phyloP scores from a whole-genome alignment of 2,113 vertebrate species.

The Stigmatopora nigra region DNA sequence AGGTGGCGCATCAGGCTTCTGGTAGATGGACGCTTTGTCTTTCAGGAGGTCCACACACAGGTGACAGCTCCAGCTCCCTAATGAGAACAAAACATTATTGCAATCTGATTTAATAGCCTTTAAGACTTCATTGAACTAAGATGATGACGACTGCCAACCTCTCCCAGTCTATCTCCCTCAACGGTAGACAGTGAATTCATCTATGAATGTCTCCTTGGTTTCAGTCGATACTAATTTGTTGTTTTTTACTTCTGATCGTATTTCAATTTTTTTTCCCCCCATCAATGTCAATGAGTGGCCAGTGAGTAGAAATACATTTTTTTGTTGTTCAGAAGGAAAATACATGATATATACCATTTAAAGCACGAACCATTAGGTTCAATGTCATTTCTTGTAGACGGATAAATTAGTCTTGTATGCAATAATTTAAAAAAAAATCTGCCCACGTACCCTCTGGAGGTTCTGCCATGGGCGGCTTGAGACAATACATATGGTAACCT shows the following conservation, averaged over 20 bases:
- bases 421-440: not conserved
- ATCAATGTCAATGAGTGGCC: too few relatives aligned
- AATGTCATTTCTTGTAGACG: not conserved
- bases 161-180: too few relatives aligned
- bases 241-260: too few relatives aligned
- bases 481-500: conserved; percentile 75
- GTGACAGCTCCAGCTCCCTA: conserved; percentile 96
- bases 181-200: too few relatives aligned
- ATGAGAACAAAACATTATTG: not conserved
- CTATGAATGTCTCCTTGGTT: too few relatives aligned
- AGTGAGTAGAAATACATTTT: too few relatives aligned
- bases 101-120: too few relatives aligned
- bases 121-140: too few relatives aligned
- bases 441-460: conserved; percentile 66
- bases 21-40: conserved; percentile 94
- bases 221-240: too few relatives aligned
- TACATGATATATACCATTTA: not conserved
- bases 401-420: not conserved
- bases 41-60: conserved; percentile 90
- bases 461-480: conserved; percentile 70
- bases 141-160: too few relatives aligned
- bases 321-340: too few relatives aligned
- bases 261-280: too few relatives aligned
- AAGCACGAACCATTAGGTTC: not conserved
- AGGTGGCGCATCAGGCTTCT: conserved; percentile 78